phyloP scores from a whole-genome alignment of 2,888 invertebrate genomes.

The Linyphia triangularis region DNA sequence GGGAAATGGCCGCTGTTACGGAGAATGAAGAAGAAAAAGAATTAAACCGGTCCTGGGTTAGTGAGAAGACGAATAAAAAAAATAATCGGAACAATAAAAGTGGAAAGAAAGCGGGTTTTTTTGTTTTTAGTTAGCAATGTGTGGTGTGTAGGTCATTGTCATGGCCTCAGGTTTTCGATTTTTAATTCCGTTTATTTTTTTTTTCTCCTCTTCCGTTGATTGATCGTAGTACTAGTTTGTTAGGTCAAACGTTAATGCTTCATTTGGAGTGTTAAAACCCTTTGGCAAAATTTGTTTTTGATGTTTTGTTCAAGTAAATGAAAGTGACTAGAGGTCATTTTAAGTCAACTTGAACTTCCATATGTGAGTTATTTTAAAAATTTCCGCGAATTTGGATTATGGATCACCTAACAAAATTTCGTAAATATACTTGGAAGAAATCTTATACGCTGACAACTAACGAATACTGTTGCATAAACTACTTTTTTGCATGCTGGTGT shows the following conservation, averaged over 20 bases:
- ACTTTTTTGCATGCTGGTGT: too few species aligned
- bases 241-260: conserved; percentile 54
- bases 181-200: conserved; percentile 2
- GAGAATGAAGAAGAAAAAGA: conserved; percentile 28
- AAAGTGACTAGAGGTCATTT: not conserved
- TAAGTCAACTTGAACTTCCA: too few species aligned
- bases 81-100: conserved; percentile 57
- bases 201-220: conserved; percentile 18
- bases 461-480: too few species aligned
- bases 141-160: conserved; percentile 75
- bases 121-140: conserved; percentile 45
- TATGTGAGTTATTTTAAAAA: too few species aligned
- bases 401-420: too few species aligned
- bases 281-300: not conserved
- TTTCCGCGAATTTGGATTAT: too few species aligned
- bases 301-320: not conserved
- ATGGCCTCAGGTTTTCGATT: conserved; percentile 60
- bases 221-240: conserved; percentile 69
- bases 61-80: conserved; percentile 55
- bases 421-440: too few species aligned
- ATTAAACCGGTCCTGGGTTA: conserved; percentile 44
- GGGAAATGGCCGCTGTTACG: conserved; percentile 70
- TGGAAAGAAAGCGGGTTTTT: conserved; percentile 21
- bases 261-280: conserved; percentile 19
- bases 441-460: too few species aligned